Evolutionary conservation across 2,797 vertebrate species (phyloP), one percentile per base, ranked within the genome.

Genomic region (Sciurus carolinensis): DNA sequence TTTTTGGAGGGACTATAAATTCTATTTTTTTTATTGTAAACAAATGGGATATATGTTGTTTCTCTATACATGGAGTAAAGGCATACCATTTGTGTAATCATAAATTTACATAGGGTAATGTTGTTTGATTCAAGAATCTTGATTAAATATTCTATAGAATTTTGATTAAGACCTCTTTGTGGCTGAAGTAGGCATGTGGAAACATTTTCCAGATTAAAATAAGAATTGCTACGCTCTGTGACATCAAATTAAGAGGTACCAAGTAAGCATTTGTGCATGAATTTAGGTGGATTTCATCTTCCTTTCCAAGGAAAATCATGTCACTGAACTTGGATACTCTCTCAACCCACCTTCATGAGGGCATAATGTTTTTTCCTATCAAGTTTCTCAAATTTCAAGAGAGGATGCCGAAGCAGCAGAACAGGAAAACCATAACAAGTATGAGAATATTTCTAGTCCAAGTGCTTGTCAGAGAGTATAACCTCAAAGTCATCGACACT

Each of bases 141-240:
- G 69, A 47, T 47, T 47, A 64, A 64, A 18, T 66, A 88, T 93
- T 87, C 36, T 57, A 11, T 57, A n/a, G 52, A 36, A 80, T 90
- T 33, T 89, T 85, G 80, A 30, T n/a, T 82, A 50, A 80, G 12
- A 82, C 18, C 59, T 80, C 71, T 81, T 79, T 62, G 64, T 72
- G 33, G 39, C 30, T 96, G 1, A 95, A 90, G 24, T 86, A 77
- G 11, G 20, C 30, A 87, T 62, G 10, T 92, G n/a, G 66, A 87
- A 96, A 92, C 33, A 69, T 84, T 94, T 69, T 90, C 33, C 62
- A 52, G 42, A 85, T 87, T 66, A 89, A 82, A 85, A 90, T 90
- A 77, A 90, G 30, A 72, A 93, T 18, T 33, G 14, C 4, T 22
- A n/a, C 64, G 36, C 11, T 84, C 47, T 90, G 26, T 84, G 79